Conservation (phyloP, 2,797 vertebrate genomes). For the Eupleurogrammus muticus region DNA sequence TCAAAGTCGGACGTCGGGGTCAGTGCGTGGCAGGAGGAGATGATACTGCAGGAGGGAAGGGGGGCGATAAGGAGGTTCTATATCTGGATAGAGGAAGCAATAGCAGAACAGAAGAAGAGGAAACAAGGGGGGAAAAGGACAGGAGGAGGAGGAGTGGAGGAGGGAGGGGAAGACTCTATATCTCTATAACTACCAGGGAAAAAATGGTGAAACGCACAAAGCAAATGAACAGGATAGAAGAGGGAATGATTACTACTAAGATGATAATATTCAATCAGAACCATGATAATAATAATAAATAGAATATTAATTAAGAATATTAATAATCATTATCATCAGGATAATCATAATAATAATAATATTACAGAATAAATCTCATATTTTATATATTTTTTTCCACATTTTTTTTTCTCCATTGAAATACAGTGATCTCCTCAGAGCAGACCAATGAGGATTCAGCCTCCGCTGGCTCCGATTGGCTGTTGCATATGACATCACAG, state of each 20-base stretch:
- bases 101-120: conserved; percentile 47
- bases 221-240: conserved; percentile 74
- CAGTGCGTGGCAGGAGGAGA: conserved; percentile 40
- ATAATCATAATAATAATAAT: conserved; percentile 82
- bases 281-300: conserved; percentile 82
- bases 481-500: conserved; percentile 99
- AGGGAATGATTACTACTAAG: conserved; percentile 74
- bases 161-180: conserved; percentile 55
- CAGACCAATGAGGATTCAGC: conserved; percentile 89
- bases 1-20: conserved; percentile 50
- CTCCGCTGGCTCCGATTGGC: conserved; percentile 85
- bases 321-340: conserved; percentile 85
- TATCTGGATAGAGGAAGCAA: conserved; percentile 53
- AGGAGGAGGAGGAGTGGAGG: conserved; percentile 22
- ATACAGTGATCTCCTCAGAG: conserved; percentile 90
- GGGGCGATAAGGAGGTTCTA: conserved; percentile 36
- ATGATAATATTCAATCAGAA: conserved; percentile 83
- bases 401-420: conserved; percentile 91
- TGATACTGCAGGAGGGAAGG: conserved; percentile 40
- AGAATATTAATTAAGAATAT: conserved; percentile 88
- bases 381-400: conserved; percentile 88
- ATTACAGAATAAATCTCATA: conserved; percentile 98
- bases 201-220: conserved; percentile 96
- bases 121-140: conserved; percentile 17
- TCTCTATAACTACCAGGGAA: conserved; percentile 82